Evolutionary conservation across 2,113 vertebrate genomes (phyloP), one percentile per base, ranked within the genome.

Genomic region (Semicossyphus pulcher): DNA sequence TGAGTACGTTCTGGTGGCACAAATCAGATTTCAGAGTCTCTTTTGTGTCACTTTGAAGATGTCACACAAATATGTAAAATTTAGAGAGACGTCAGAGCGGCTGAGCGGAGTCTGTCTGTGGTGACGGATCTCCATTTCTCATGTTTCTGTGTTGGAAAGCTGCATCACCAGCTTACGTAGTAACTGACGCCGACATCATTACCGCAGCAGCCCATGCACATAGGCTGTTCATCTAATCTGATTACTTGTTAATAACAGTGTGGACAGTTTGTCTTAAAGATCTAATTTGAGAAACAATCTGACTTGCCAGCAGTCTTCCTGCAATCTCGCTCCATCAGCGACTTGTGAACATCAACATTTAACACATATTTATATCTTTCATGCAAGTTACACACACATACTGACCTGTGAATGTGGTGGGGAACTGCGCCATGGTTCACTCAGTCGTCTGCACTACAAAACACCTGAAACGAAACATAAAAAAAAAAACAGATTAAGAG

Each of bases 351-450:
- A 47, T 47, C 44, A 47, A 21, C 44, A 48, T 14, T 37, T 11
- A 37, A 37, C 11, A 25, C 8, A 23, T 3, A 6, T 4, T 23
- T 12, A 10, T 3, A 5, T 20, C 14, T 26, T 26, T 48, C 2
- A 25, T 12, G 11, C 7, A 21, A 42, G 21, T 16, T 15, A n/a
- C 11, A 29, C 7, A 44, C 36, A 23, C 20, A 32, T n/a, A 89
- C 96, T 96, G 91, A 99, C 98, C 97, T 92, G 95, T 94, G 93
- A 97, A 99, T 91, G 97, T 88, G 87, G 96, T 93, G 86, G 96
- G 94, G 95, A 99, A 99, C 94, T 99, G 98, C 92, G 97, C 97
- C 98, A 99, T 99, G 94, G 87, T 97, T 96, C 93, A 93, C 90
- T 92, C 86, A 86, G 94, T 95, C 95, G 84, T 90, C 91, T 89